Evolutionary conservation across 2,888 invertebrate genomes (phyloP).

Genomic region (Colostygia pectinataria): DNA sequence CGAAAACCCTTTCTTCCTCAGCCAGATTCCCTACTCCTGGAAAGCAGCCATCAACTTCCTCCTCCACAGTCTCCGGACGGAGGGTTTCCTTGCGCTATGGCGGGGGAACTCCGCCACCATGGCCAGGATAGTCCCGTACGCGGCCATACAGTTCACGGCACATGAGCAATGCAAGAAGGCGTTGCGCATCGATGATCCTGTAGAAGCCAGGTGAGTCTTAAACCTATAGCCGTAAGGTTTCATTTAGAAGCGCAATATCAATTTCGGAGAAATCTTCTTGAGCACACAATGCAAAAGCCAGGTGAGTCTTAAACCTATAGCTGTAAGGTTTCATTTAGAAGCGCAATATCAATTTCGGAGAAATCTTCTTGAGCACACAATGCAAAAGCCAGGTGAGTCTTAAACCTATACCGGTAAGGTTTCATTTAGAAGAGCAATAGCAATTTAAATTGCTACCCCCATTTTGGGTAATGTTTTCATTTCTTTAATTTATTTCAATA

Average conservation of each 20-base stretch:
- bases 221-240: not conserved
- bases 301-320: too few relatives aligned
- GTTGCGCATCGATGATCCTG: constrained; percentile 86
- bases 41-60: constrained; percentile 88
- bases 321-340: too few relatives aligned
- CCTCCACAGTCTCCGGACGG: constrained; percentile 85
- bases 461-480: too few relatives aligned
- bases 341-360: not conserved
- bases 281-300: too few relatives aligned
- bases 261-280: not conserved
- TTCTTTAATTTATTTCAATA: too few relatives aligned
- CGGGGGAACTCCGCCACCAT: constrained; percentile 99
- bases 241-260: not conserved
- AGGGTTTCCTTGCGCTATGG: constrained; percentile 95
- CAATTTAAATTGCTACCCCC: too few relatives aligned
- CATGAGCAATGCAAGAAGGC: constrained; percentile 98
- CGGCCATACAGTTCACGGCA: constrained; percentile 98
- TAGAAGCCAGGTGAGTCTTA: constrained; percentile 54
- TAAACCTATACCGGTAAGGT: too few relatives aligned
- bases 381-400: too few relatives aligned
- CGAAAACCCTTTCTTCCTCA: constrained; percentile 47
- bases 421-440: too few relatives aligned
- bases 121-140: constrained; percentile 98
- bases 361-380: too few relatives aligned
- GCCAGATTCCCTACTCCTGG: constrained; percentile 87